These are phyloP conservation scores for Thaleichthys pacificus DNA, from an alignment of 2,797 vertebrate species.

Conservation along the genomic window DNA sequence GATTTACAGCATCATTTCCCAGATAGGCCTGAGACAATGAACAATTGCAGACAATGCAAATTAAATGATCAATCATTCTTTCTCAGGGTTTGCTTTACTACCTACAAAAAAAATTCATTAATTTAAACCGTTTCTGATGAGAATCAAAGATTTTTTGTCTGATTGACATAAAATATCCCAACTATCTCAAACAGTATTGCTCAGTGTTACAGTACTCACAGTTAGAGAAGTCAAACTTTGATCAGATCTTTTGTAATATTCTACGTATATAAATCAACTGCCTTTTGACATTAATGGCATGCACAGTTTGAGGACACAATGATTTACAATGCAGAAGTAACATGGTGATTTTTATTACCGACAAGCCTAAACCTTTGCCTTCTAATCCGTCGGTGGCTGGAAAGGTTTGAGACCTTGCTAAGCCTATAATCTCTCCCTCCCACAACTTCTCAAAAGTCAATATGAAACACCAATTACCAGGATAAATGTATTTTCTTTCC, in stretches of 20 bases:
- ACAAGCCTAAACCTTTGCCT: constrained; percentile 53
- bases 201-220: not conserved
- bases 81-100: no score
- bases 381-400: constrained; percentile 52
- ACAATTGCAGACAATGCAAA: not conserved
- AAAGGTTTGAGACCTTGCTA: constrained; percentile 66
- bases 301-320: not conserved
- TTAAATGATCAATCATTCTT: not conserved
- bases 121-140: no score
- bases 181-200: not conserved
- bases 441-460: constrained; percentile 65
- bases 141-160: not conserved
- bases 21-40: not conserved
- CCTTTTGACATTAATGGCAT: not conserved
- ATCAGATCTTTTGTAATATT: not conserved
- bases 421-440: constrained; percentile 67
- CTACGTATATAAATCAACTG: not conserved
- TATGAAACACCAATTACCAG: constrained; percentile 61
- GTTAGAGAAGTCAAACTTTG: not conserved
- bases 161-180: not conserved
- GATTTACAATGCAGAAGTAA: constrained; percentile 28
- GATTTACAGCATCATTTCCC: no score
- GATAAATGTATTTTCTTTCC: constrained; percentile 55
- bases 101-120: no score
- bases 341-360: constrained; percentile 41